phyloP scores from a whole-genome alignment of 2,797 vertebrate species.

The Odontamblyopus lacepedii region DNA sequence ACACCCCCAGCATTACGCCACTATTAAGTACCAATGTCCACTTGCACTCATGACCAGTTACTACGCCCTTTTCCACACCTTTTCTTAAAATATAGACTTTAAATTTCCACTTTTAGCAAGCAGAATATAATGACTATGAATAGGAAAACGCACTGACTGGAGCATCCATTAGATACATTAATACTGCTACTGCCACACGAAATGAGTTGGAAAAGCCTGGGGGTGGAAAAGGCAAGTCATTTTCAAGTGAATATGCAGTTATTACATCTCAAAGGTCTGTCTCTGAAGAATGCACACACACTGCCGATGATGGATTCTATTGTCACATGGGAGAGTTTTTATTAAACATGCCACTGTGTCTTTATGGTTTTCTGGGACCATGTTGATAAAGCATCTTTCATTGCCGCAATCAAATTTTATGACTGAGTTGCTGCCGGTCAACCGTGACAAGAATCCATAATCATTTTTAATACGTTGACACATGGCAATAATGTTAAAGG shows the following conservation, averaged over 20 bases:
- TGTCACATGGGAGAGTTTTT: conserved; percentile 3
- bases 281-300: not conserved
- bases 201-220: not conserved
- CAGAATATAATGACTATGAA: not conserved
- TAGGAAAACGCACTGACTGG: not conserved
- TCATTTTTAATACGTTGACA: not conserved
- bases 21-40: no score
- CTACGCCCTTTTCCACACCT: no score
- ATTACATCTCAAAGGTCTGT: conserved; percentile 2
- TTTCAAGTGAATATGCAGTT: not conserved
- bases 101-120: not conserved
- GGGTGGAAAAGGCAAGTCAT: not conserved
- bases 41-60: no score
- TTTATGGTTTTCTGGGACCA: not conserved
- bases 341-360: not conserved
- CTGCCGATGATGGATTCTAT: conserved; percentile 7
- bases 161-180: not conserved
- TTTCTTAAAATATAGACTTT: not conserved
- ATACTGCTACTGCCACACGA: not conserved
- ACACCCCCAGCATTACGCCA: no score
- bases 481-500: not conserved
- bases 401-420: not conserved
- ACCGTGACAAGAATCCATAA: not conserved
- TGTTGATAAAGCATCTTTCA: not conserved
- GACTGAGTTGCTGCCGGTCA: not conserved